Conservation (phyloP, 2,888 invertebrate species). For the Hesperia comma region DNA sequence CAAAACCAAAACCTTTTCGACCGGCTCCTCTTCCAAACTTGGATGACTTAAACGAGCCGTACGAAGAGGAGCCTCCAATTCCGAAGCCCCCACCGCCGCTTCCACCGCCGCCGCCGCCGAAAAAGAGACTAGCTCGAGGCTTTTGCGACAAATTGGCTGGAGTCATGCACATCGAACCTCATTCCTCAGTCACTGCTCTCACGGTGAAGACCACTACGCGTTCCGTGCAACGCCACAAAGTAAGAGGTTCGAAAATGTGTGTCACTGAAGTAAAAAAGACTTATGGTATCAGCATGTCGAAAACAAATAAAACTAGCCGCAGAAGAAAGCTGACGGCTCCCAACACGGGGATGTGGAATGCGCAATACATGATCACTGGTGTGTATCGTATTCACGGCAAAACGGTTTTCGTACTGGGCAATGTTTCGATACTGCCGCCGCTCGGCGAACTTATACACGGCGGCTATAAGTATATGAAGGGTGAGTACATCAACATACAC, state of each 20-base stretch:
- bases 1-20: constrained; percentile 47
- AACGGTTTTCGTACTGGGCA: constrained; percentile 60
- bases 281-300: constrained; percentile 61
- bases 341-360: constrained; percentile 58
- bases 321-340: constrained; percentile 60
- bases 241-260: constrained; percentile 51
- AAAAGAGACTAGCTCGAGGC: constrained; percentile 58
- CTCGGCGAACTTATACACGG: constrained; percentile 71
- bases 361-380: constrained; percentile 66
- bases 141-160: constrained; percentile 70
- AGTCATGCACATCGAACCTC: constrained; percentile 52
- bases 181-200: constrained; percentile 48
- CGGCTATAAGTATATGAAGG: constrained; percentile 55
- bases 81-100: constrained; percentile 59
- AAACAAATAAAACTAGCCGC: constrained; percentile 43
- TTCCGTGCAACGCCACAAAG: constrained; percentile 45
- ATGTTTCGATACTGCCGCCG: constrained; percentile 58
- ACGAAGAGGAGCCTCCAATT: constrained; percentile 61
- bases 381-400: constrained; percentile 60
- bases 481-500: constrained; percentile 61
- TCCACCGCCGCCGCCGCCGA: constrained; percentile 69
- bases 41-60: constrained; percentile 65
- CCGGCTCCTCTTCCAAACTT: constrained; percentile 68
- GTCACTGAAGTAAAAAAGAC: constrained; percentile 59
- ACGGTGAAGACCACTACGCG: constrained; percentile 50